Base-by-base conservation (phyloP, 2,113 vertebrate species). In the Oophaga pumilio region DNA sequence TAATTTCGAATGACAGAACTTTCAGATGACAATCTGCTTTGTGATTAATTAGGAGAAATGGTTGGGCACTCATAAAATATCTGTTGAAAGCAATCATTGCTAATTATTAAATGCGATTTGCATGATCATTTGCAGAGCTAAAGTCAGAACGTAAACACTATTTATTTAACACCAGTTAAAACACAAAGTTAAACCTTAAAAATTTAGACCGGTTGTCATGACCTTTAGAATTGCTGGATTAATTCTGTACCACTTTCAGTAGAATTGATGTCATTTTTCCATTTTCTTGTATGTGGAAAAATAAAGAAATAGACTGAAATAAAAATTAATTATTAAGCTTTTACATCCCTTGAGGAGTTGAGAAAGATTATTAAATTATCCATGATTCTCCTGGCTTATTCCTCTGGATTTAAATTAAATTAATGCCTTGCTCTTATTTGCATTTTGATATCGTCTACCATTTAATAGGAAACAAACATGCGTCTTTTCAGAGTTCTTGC, bases 311-410 rank as follows among this genome's bases (percentile, higher is more conserved):
- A 2, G 2, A 33, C 1, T 52, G 28, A 73, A 71, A 84, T 15
- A 52, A 84, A 56, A 84, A 73, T 26, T n/a, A 24, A 69, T 83
- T 84, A 33, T 62, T n/a, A 74, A 76, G 84, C 71, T 28, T 84
- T 84, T 57, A 49, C 28, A 74, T 43, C 26, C 69, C 83, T 18
- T 7, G 53, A 85, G 56, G 24, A 18, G 28, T 11, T 24, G 49
- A 69, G 9, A 43, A 76, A n/a, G 20, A 10, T 76, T 60, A 85
- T 76, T 76, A 76, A 60, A 85, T 59, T 60, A 76, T 59, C 49
- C 43, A 28, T 28, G 33, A 85, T 74, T 76, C 26, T 18, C 56
- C 22, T 49, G 53, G 26, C 56, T 76, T 60, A 33, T 76, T 85
- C 84, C 15, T 43, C n/a, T n/a, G 52, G 12, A 62, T 76, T 62